Base-by-base conservation (phyloP, 2,113 vertebrate species). In the Nesogale talazaci region DNA sequence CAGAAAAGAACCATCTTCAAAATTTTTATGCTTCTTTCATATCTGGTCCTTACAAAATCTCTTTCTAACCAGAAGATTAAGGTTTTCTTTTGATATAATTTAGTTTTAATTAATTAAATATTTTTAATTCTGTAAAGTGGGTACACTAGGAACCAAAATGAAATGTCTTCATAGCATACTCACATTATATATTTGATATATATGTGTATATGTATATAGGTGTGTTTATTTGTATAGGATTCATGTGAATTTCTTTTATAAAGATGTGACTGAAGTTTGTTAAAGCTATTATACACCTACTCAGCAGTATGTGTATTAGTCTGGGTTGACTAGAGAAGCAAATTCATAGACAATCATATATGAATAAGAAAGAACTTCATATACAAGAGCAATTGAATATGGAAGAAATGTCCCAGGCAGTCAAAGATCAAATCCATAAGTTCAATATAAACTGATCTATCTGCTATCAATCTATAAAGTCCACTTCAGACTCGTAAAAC, bases 81-180 rank as follows among this genome's bases (percentile, higher is more conserved):
- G 31, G 42, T 1, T 79, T 86, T 83, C 1, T 0, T 79, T 1
- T 96, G 25, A 76, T 67, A 72, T 57, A 46, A 74, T 75, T 92
- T 38, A 20, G 14, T 89, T 88, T 65, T 61, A 42, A 52, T 16
- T 95, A 72, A 57, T 81, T 95, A 82, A 74, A 88, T 17, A 65
- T 89, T 96, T 96, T 89, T 17, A 92, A 93, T 95, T 92, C 52
- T 72, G 7, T 22, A 92, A 93, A 96, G 31, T 89, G 34, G n/a
- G n/a, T 92, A 20, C 46, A 40, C 88, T 20, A 65, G 3, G 27
- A 76, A 40, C 42, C 1, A 42, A 42, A 76, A 42, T 76, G 40
- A 29, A 42, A 42, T 42, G 25, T 42, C 25, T 14, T 76, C 25
- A 42, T 7, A 76, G 74, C 46, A 85, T 31, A 91, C 17, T 31